A percentile compares a stretch with the other conserved stretches of the same genome.
These are phyloP conservation scores for Cheirogaleus medius DNA, from an alignment of 2,113 vertebrate species.

Conservation along the genomic window DNA sequence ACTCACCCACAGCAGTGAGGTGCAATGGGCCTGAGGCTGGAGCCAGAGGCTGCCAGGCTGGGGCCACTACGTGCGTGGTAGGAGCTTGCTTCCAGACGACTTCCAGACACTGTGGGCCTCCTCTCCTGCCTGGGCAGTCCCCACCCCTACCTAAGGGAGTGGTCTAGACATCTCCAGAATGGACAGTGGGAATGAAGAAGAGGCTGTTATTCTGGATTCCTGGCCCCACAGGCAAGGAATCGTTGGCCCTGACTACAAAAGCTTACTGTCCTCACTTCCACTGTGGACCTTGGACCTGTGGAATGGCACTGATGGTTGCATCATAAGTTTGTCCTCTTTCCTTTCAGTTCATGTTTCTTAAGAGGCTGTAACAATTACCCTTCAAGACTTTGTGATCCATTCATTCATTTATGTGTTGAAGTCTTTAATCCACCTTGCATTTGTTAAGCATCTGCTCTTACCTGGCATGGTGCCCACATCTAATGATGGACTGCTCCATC, in stretches of 20 bases:
- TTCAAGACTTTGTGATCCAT: neutral
- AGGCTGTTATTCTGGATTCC: neutral
- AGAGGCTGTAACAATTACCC: neutral
- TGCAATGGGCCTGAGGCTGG: too few species aligned
- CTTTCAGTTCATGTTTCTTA: neutral
- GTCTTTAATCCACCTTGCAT: neutral
- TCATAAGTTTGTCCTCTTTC: neutral
- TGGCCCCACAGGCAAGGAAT: neutral
- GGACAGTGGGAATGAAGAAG: neutral
- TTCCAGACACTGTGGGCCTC: neutral
- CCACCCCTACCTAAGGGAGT: neutral
- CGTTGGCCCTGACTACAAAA: neutral
- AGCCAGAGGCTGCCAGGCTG: neutral
- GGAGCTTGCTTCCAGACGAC: neutral
- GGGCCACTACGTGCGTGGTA: too few species aligned
- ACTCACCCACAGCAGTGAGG: neutral
- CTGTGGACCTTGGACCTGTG: neutral
- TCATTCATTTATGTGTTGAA: neutral
- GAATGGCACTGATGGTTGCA: neutral
- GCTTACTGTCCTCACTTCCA: neutral
- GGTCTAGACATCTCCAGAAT: neutral
- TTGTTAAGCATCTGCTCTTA: neutral
- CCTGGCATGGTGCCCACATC: rapidly evolving
- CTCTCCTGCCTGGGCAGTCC: neutral
- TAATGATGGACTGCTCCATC: neutral